Evolutionary conservation across 2,888 invertebrate species (phyloP), one percentile per base, ranked within the genome.

Genomic region (Mystacides longicornis): DNA sequence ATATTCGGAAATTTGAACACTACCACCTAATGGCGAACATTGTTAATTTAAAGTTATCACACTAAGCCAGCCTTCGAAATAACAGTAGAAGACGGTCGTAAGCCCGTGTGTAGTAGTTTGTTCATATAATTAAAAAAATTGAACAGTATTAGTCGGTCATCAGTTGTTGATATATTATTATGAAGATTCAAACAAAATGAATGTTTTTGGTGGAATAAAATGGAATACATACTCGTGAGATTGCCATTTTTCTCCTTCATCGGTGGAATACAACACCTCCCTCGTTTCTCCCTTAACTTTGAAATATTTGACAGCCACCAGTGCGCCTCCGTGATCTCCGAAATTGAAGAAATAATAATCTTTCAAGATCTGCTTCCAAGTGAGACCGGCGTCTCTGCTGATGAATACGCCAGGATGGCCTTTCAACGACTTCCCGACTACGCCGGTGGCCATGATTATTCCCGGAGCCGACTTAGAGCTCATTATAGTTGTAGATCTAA

Each of bases 291-390:
- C 87, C 52, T 83, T 79, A 0, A 81, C 78, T 68, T 86, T 88
- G 70, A 84, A 89, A 67, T 87, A 89, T 65, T 86, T 86, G 0
- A 92, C 90, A 0, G 93, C 93, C 0, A 93, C 87, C 22, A 94
- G 69, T 1, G 94, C 78, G 19, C 93, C 93, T 0, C 94, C 94
- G 67, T 93, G 92, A 72, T 95, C 94, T 2, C 93, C 94, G 73
- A 92, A 86, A 66, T 89, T 88, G 71, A 90, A 92, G 71, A 89
- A 86, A 66, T 89, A 89, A 65, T 87, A 85, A 61, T 89, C 90
- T 65, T 85, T 83, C 3, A 92, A 72, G 51, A 89, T 85, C 68
- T 87, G 81, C 63, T 83, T 82, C 93, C 93, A 95, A 0, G 85
- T 85, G 2, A 86, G 72, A 3, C 92, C 93, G 2, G 88, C 92